Percentiles rank a stretch among this genome's conserved stretches.
Evolutionary conservation across 2,888 invertebrate species (phyloP).

Genomic region (Catotricha subobsoleta): DNA sequence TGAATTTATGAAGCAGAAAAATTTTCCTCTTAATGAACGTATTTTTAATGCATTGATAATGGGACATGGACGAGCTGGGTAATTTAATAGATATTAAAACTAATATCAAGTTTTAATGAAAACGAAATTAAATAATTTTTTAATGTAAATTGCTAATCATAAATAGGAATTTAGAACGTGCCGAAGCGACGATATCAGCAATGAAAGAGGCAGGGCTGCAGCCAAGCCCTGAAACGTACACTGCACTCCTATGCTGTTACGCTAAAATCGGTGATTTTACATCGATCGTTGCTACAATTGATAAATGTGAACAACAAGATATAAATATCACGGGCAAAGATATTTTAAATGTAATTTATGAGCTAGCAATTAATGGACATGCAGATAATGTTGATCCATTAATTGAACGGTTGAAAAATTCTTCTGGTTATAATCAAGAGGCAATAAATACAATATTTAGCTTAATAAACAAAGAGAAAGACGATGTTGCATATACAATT

Average conservation of each 20-base stretch:
- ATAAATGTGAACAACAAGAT: conserved; percentile 46
- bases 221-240: conserved; percentile 60
- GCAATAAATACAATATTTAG: conserved; percentile 51
- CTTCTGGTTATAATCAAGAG: conserved; percentile 57
- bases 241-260: conserved; percentile 54
- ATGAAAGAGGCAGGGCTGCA: conserved; percentile 65
- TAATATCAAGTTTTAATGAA: no score
- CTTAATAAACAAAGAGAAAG: conserved; percentile 49
- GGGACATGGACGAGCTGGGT: conserved; percentile 62
- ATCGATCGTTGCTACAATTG: conserved; percentile 36
- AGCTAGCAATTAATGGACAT: conserved; percentile 47
- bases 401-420: conserved; percentile 39
- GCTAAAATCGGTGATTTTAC: conserved; percentile 60
- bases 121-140: no score
- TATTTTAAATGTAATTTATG: conserved; percentile 51
- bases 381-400: conserved; percentile 42
- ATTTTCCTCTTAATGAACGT: conserved; percentile 59
- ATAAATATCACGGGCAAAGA: conserved; percentile 51
- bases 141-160: no score
- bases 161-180: conserved; percentile 65
- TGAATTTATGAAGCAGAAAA: conserved; percentile 65
- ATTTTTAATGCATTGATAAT: conserved; percentile 71
- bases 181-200: conserved; percentile 56
- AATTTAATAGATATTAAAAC: conserved; percentile 18
- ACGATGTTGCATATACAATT: conserved; percentile 45